Evolutionary conservation across 1,140 invertebrate genomes (phyloP), one percentile per base, ranked within the genome.

Genomic region (Druon quercuslanigerum): DNA sequence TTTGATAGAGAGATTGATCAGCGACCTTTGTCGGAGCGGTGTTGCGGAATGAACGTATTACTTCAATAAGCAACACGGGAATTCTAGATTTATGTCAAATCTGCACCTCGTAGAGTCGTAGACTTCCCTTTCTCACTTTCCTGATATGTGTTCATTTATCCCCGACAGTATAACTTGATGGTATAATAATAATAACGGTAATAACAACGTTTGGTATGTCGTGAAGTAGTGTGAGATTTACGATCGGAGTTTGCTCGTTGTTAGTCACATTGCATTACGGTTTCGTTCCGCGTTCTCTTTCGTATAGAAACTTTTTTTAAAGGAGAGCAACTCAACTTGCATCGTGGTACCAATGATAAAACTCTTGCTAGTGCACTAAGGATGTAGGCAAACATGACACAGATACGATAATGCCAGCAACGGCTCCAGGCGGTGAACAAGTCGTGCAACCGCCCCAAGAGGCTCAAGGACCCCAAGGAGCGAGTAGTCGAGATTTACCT

Each of bases 361-460:
- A 72, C 52, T 51, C 79, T 72, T 50, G 25, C 60, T 73, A 78
- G 73, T 56, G 51, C 51, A 33, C 60, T 78, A 75, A 80, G 77
- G 79, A 77, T 73, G 66, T 71, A 75, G n/a, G 50, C 57, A 81
- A 79, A 82, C 79, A 76, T 84, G 72, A 73, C 72, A 74, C 72
- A 78, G 76, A 76, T 79, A 79, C 75, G 51, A 80, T 71, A 57
- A 71, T 72, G 72, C 77, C 51, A 84, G 80, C 83, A 75, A 84
- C 73, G 72, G 72, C 60, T 66, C 46, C 11, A 66, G 60, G 60
- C 60, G 60, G 40, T 14, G 60, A 66, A 66, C 60, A 66, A 66
- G 60, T 66, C 60, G 25, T 66, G 60, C 60, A 40, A 40, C 60
- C 60, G 60, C 60, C 60, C 60, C 60, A 46, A 66, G 60, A 20